These are phyloP conservation scores for Novumbra hubbsi DNA, from an alignment of 2,797 vertebrate species.

Conservation along the genomic window DNA sequence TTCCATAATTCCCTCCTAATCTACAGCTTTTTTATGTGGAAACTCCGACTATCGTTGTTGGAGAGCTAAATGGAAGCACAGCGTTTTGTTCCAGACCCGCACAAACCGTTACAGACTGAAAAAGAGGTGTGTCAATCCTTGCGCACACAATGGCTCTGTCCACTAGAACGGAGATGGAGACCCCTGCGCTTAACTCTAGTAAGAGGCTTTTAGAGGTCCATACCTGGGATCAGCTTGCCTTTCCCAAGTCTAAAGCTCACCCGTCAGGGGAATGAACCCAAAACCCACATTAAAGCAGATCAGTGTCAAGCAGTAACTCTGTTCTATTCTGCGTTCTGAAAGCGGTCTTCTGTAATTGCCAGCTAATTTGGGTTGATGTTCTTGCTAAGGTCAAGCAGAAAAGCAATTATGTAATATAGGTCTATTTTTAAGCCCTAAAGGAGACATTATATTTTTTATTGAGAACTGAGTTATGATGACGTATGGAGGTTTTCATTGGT, in stretches of 20 bases:
- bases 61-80: not conserved
- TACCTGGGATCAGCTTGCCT: not conserved
- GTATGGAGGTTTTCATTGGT: not conserved
- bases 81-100: not conserved
- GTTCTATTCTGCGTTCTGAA: not conserved
- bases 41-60: not conserved
- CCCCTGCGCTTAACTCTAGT: not conserved
- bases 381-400: slow-evolving; percentile 2
- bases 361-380: not conserved
- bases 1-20: not conserved
- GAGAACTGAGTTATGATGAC: not conserved
- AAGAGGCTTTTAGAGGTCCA: not conserved
- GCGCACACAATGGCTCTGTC: not conserved
- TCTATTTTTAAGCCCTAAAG: not conserved
- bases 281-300: not conserved
- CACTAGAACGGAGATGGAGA: not conserved
- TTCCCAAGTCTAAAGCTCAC: not conserved
- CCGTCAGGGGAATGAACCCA: not conserved
- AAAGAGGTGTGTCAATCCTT: not conserved
- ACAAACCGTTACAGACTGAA: not conserved
- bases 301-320: not conserved
- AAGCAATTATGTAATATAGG: not conserved
- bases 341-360: not conserved
- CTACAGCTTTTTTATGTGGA: not conserved
- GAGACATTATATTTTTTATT: not conserved